These are phyloP conservation scores for Tortricodes alternella DNA, from an alignment of 2,888 invertebrate genomes.

Conservation along the genomic window DNA sequence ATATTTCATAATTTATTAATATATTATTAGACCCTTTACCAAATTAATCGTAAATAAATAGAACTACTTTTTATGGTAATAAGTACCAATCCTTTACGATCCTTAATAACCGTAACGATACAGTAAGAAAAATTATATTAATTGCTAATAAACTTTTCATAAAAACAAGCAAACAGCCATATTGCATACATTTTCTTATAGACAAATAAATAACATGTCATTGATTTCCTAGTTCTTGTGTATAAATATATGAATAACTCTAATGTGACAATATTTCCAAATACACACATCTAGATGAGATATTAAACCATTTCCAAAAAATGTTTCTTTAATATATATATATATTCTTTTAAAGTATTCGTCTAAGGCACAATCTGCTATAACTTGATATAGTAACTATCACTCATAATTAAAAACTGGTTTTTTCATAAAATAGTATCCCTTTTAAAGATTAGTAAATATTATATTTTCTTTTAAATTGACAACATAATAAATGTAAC, in stretches of 20 bases:
- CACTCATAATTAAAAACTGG: constrained; percentile 65
- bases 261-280: constrained; percentile 56
- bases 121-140: constrained; percentile 58
- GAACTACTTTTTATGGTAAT: constrained; percentile 77
- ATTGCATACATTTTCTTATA: constrained; percentile 58
- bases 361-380: constrained; percentile 80
- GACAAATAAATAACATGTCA: constrained; percentile 52
- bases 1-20: constrained; percentile 78
- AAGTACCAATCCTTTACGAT: constrained; percentile 73
- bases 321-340: constrained; percentile 34
- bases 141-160: constrained; percentile 73
- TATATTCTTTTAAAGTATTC: constrained; percentile 53
- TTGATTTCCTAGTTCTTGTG: constrained; percentile 42
- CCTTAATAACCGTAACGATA: constrained; percentile 60
- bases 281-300: constrained; percentile 63
- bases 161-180: constrained; percentile 77
- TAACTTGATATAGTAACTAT: constrained; percentile 69
- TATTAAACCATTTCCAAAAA: constrained; percentile 51
- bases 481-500: constrained; percentile 73
- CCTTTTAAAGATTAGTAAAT: constrained; percentile 56
- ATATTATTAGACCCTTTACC: constrained; percentile 83
- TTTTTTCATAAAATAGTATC: constrained; percentile 61
- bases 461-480: constrained; percentile 60
- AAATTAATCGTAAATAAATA: constrained; percentile 83
- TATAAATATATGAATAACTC: constrained; percentile 49